These are phyloP conservation scores for Tragopan temminckii DNA, from an alignment of 2,797 vertebrate species.

Conservation along the genomic window DNA sequence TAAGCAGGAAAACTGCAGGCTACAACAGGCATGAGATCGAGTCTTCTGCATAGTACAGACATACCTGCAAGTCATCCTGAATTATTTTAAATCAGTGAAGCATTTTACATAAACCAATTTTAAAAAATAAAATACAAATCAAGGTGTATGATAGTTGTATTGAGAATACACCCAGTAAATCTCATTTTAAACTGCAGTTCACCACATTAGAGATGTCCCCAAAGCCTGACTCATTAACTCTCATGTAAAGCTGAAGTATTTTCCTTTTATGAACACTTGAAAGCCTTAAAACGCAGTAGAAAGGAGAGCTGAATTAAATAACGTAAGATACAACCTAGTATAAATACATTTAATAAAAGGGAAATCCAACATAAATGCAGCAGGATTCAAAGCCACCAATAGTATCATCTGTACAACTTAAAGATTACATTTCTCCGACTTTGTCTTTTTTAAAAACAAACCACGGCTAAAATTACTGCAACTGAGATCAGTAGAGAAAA, in stretches of 20 bases:
- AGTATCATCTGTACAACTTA: not conserved
- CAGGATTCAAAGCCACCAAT: not conserved
- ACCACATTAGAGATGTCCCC: not conserved
- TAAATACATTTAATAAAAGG: not conserved
- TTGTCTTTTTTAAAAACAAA: not conserved
- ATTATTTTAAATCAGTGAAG: not conserved
- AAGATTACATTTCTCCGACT: not conserved
- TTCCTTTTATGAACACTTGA: not conserved
- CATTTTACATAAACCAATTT: not conserved
- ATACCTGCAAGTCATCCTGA: not conserved
- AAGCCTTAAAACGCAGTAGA: not conserved
- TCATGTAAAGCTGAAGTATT: not conserved
- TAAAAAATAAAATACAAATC: no score
- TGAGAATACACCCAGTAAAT: not conserved
- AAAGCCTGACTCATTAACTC: not conserved
- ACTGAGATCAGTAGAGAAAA: not conserved
- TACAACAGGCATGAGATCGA: not conserved
- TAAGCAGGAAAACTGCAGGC: not conserved
- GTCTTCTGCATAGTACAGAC: not conserved
- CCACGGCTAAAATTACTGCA: not conserved
- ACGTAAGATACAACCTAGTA: not conserved
- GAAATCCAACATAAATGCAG: not conserved
- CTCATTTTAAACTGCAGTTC: not conserved
- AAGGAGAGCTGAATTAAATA: not conserved
- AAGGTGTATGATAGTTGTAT: not conserved